Base-by-base conservation (phyloP, 1,140 invertebrate species). In the Heliconius congener region DNA sequence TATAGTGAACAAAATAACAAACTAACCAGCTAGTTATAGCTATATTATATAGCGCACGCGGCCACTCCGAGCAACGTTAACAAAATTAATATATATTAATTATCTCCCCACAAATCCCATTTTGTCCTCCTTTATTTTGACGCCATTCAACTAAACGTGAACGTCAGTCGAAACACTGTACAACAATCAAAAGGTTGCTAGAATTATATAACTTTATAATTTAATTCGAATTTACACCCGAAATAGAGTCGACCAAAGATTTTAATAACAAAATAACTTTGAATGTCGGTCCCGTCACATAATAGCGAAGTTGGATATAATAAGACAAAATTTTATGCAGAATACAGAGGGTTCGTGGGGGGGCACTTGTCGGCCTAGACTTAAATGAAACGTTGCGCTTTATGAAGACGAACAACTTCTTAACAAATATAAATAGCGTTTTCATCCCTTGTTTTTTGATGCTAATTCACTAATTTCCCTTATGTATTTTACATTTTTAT, bases 241-340 rank as follows among this genome's bases (percentile, higher is more conserved):
- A 90, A 92, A 88, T 90, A 89, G 87, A 91, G 82, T 76, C 85
- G 85, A 87, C 89, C 90, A 90, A 90, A 92, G 92, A 94, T 94
- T 92, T 94, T 94, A 94, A 94, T 94, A 94, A 93, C 92, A 92
- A 91, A 94, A 94, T 94, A 94, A 94, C 92, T 94, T 92, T 83
- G 84, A 83, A 94, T 92, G 90, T 94, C 87, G 83, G 84, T 87
- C 88, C 87, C 89, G 92, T 93, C 91, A 92, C 92, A 91, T 93
- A 94, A 94, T 92, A 89, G 90, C 89, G 83, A 93, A 94, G 90
- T 94, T 93, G 87, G 87, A 91, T 92, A 91, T 93, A 94, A 94
- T 94, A 93, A 93, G 92, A 92, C 90, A 91, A 91, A 92, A 94
- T 94, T 93, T 93, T 93, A 94, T 94, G 92, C 92, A 93, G 91